These are phyloP conservation scores for Diabrotica undecimpunctata DNA, from an alignment of 1,140 invertebrate genomes.

Conservation along the genomic window DNA sequence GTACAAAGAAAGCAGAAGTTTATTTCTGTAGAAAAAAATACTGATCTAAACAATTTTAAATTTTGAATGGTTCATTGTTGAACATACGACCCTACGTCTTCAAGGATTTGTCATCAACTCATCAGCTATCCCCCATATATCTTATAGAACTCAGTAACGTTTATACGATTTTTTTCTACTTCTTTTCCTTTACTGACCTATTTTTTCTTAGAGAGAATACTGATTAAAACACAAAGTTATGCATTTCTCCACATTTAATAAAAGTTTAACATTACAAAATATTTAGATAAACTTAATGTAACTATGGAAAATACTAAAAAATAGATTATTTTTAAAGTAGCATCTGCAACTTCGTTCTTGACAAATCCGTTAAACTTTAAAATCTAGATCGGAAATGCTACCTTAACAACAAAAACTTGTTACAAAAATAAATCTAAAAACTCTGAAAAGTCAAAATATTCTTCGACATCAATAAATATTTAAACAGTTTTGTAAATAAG, in stretches of 20 bases:
- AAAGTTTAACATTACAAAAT: constrained; percentile 3
- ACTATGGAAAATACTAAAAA: constrained; percentile 1
- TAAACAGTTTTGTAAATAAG: background rate
- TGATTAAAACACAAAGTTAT: background rate
- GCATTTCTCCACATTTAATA: background rate
- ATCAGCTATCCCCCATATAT: too few relatives aligned
- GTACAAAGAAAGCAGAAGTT: too few relatives aligned
- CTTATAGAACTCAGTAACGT: too few relatives aligned
- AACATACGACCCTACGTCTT: too few relatives aligned
- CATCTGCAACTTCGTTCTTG: background rate
- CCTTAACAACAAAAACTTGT: background rate
- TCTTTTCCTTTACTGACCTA: too few relatives aligned
- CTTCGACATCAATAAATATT: background rate
- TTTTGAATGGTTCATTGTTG: too few relatives aligned
- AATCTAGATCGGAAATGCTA: background rate
- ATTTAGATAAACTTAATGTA: background rate
- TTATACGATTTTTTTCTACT: too few relatives aligned
- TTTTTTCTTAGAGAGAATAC: too few relatives aligned
- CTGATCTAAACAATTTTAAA: too few relatives aligned
- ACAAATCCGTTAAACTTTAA: too few relatives aligned
- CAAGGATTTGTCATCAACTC: too few relatives aligned
- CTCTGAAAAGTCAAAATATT: background rate
- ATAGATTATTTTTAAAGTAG: background rate
- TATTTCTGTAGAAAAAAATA: too few relatives aligned
- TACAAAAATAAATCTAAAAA: constrained; percentile 3